Evolutionary conservation across 2,113 vertebrate species (phyloP), one percentile per base, ranked within the genome.

Genomic region (Hippocampus comes): DNA sequence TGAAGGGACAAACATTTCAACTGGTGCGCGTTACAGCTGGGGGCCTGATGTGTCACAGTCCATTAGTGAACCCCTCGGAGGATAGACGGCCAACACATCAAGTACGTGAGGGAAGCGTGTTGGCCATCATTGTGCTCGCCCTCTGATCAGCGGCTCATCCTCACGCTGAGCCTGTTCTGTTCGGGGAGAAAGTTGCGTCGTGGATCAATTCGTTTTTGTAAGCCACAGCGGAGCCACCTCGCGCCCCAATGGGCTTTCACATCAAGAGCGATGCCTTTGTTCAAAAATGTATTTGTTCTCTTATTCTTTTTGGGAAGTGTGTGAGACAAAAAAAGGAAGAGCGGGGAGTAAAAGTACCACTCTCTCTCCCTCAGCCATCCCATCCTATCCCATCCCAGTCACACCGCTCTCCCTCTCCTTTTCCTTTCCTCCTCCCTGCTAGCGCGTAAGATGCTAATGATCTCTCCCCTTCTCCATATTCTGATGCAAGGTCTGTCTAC

Each of bases 401-500:
- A 73, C 68, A 76, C 63, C 74, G 78, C 79, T 74, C 72, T 74
- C 34, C 53, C 75, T 81, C 73, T 74, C 42, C 38, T 8, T 49
- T 76, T 25, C 30, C 68, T 57, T 76, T 82, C 80, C 70, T 78
- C 51, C 76, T 71, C 73, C 84, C 70, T 84, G 61, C 68, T 76
- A 64, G 82, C 77, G 78, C 77, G 85, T 85, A 88, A 85, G 88
- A 92, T 92, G 91, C 90, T 93, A 93, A 93, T 93, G 89, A 92
- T 84, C 79, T 84, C 79, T 76, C 85, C 87, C 86, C 87, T 75
- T 75, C 76, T 77, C 88, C 86, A 79, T 88, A 89, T 92, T 91
- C 92, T 93, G 92, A 92, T 93, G 91, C 90, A 91, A 91, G 90
- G 90, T 92, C 89, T 91, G 88, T 93, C 90, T 92, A 88, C 84